Base-by-base conservation (phyloP, 2,113 vertebrate genomes). In the Hypanus sabinus region DNA sequence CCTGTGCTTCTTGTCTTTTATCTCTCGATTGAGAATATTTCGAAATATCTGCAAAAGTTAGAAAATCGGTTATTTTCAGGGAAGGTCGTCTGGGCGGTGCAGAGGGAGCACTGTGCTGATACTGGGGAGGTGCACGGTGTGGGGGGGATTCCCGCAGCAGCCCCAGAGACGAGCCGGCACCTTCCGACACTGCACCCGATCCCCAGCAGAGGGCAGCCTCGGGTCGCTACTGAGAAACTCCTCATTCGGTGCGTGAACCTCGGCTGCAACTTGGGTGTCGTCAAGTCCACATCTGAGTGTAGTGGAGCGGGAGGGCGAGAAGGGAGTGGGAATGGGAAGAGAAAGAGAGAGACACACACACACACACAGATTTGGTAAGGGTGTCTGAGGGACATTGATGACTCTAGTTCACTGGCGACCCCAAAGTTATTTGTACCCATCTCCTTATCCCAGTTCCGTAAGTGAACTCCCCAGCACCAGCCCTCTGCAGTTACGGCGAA, bases 1-100 rank as follows among this genome's bases (percentile, higher is more conserved):
- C 1, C 3, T 30, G 33, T 65, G 3, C 2, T 93, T 9, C 70
- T 60, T 55, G 76, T 36, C 4, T 5, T 81, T 24, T 16, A 87
- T 33, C 76, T 94, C 80, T 36, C 94, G 80, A 22, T 3, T 18
- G n/a, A 94, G 55, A 33, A 94, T 94, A 70, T 55, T 30, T 18
- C 36, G 68, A 71, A 94, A 94, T 11, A 94, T 62, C 80, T 94
- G 38, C n/a, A 36, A 18, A 55, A 22, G 20, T 1, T 46, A 85
- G 7, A 20, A 90, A 65, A 20, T 33, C 60, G 65, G 0, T 12
- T 62, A 18, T 70, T 70, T 11, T 20, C 20, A 70, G 68, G 68
- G 18, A 18, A 68, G 16, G 65, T 10, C 65, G 16, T 68, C 16
- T 68, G 68, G 6, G 79, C 6, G 16, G 38, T 83, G 20, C 80